phyloP scores from a whole-genome alignment of 2,888 invertebrate species.

The Ectemnius lituratus region DNA sequence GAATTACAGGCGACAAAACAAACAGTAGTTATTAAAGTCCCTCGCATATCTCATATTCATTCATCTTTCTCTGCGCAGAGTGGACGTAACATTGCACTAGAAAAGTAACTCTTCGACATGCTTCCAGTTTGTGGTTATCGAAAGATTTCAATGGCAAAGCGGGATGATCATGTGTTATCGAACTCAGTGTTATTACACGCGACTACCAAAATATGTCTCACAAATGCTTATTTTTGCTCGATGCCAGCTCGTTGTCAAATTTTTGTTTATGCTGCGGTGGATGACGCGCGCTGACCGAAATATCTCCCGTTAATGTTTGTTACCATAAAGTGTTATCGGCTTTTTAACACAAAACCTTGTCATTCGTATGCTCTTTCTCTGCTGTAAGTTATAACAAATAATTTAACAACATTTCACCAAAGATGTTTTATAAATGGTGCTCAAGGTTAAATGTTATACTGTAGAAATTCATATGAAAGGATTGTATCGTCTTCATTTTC shows the following conservation, averaged over 20 bases:
- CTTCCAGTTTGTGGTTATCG: no score
- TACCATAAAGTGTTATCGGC: neutral
- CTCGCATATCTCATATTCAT: neutral
- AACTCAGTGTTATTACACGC: neutral
- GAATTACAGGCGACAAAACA: neutral
- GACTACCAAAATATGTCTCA: no score
- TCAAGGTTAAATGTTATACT: neutral
- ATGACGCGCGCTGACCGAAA: slow-evolving; percentile 8
- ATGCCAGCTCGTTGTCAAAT: neutral
- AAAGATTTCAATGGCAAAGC: no score
- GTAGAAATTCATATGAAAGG: neutral
- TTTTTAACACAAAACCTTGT: neutral
- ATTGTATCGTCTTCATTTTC: neutral
- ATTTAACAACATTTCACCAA: neutral
- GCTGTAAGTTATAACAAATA: no score
- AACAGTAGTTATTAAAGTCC: neutral
- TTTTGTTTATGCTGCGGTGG: slow-evolving; percentile 19
- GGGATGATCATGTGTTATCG: neutral
- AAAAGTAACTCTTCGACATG: no score
- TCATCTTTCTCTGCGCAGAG: slow-evolving; percentile 30
- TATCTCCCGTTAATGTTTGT: slow-evolving; percentile 21
- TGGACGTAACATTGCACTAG: neutral
- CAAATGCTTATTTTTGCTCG: slow-evolving; percentile 11
- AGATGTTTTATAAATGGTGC: neutral
- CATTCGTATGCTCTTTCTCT: no score